Conservation (phyloP, 1,140 invertebrate species). For the Artemia franciscana region DNA sequence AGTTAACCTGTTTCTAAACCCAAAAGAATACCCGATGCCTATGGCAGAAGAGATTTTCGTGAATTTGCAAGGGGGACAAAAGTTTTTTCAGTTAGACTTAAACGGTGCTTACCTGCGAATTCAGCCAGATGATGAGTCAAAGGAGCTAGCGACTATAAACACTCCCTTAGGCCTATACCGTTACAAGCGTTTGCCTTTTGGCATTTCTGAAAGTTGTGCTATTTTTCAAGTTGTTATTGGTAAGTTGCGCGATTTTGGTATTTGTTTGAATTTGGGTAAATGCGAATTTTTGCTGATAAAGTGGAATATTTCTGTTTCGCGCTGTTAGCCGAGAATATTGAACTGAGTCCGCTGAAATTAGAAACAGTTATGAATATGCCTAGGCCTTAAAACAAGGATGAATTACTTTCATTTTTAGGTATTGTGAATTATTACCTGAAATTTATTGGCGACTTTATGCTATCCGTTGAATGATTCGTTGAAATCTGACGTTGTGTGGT, state of each 20-base stretch:
- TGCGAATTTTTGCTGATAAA: conserved; percentile 12
- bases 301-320: conserved; percentile 17
- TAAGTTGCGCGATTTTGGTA: conserved; percentile 12
- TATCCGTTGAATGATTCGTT: conserved; percentile 18
- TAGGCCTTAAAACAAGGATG: conserved; percentile 16
- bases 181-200: conserved; percentile 23
- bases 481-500: conserved; percentile 1
- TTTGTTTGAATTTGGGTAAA: conserved; percentile 16
- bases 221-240: conserved; percentile 24
- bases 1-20: too few relatives aligned
- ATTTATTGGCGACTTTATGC: conserved; percentile 20
- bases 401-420: conserved; percentile 20
- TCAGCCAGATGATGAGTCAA: too few relatives aligned
- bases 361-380: conserved; percentile 19
- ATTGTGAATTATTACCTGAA: conserved; percentile 21
- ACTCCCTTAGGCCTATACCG: too few relatives aligned
- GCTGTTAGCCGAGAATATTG: conserved; percentile 16
- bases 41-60: too few relatives aligned
- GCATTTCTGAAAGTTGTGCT: conserved; percentile 23
- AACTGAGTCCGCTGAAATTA: conserved; percentile 21
- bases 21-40: too few relatives aligned
- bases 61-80: too few relatives aligned
- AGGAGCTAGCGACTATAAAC: too few relatives aligned
- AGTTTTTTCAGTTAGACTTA: too few relatives aligned
- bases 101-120: too few relatives aligned